Evolutionary conservation across 2,888 invertebrate genomes (phyloP), one percentile per base, ranked within the genome.

Genomic region (Hydrotaea cyrtoneurina): DNA sequence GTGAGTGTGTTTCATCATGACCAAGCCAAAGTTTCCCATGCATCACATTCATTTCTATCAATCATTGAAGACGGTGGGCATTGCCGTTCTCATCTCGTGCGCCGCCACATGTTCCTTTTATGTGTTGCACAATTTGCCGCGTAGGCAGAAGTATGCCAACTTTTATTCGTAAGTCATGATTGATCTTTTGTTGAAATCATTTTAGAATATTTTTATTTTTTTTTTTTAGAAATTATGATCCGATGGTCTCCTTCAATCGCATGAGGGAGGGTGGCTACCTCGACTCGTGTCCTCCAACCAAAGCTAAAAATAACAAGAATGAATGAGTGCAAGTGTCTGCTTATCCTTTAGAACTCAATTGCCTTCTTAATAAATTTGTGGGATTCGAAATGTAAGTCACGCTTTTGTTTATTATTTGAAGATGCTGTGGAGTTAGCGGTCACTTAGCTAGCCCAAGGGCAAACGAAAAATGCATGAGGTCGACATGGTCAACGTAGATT

Each of bases 221-320:
- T n/a, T n/a, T 8, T 17, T 74, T 57, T 50, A 86, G 86, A 23
- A 83, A 50, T 62, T 86, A 86, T 69, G 86, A 86, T 79, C 78
- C 86, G 0, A 80, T 83, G 19, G 83, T 46, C 15, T 83, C 86
- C 1, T 86, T 86, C 23, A 31, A 78, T 17, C 85, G 86, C 39
- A 86, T 86, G 86, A 82, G 26, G 74, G 80, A 73, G 2, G 86
- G 80, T 10, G 86, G 86, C 10, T 85, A 85, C 78, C 66, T 86
- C 0, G 39, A 78, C 10, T 83, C 86, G 10, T 84, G 82, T 21
- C 83, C 80, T 31, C 53, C 59, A 36, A 21, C 19, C 0, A 72
- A 71, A 11, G 43, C 31, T 36, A 39, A 77, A 13, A 31, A 36
- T 0, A 59, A 72, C 7, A 13, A 39, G 13, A 36, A 39, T 39